Evolutionary conservation across 2,113 vertebrate genomes (phyloP).

Genomic region (Solenodon paradoxus): DNA sequence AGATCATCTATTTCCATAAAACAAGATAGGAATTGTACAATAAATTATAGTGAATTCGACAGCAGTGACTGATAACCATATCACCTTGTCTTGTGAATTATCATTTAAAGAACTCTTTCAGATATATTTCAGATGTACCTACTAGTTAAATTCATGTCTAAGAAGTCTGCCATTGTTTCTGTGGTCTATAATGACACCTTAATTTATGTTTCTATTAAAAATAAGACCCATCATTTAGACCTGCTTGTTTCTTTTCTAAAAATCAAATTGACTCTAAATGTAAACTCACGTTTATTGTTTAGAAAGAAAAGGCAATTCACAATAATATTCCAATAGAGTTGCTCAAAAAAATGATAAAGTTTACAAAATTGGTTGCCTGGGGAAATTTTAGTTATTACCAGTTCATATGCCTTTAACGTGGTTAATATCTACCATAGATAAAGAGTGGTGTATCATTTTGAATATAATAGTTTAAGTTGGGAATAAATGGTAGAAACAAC

Average conservation of each 20-base stretch:
- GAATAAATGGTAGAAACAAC: not conserved
- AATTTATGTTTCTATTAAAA: not conserved
- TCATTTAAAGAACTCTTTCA: not conserved
- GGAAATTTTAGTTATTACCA: not conserved
- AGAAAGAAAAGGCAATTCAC: not conserved
- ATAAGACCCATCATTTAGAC: not conserved
- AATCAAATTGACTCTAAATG: not conserved
- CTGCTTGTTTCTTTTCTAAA: not conserved
- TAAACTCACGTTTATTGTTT: conserved; percentile 7
- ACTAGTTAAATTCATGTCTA: not conserved
- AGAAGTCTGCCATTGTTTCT: not conserved
- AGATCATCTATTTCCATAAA: conserved; percentile 35
- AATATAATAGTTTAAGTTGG: not conserved
- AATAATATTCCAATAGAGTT: not conserved
- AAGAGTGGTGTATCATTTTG: not conserved
- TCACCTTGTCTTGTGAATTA: not conserved
- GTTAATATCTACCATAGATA: not conserved
- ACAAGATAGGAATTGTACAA: not conserved
- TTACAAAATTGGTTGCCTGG: not conserved
- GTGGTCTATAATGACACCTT: not conserved
- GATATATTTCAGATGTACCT: not conserved
- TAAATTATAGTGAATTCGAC: not conserved
- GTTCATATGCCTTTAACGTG: not conserved
- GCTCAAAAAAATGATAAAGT: not conserved
- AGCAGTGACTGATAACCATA: not conserved